Conservation (phyloP, 35 echinoderm and acorn worm species). For the Ophioderma brevispina region DNA sequence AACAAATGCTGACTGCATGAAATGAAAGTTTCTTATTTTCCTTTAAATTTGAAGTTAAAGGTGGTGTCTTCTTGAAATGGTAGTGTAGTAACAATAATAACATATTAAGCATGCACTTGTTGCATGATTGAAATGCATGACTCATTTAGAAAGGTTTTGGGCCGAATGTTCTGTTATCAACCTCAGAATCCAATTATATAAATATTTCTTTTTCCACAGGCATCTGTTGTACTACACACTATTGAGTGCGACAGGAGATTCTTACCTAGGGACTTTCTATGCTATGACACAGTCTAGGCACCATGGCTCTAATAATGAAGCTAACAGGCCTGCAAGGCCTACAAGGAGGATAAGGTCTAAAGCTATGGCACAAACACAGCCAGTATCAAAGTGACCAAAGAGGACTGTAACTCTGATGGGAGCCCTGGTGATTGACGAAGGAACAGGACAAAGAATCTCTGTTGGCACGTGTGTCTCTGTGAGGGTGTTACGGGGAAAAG, state of each 20-base stretch:
- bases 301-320: conserved; percentile 94
- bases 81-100: too few relatives aligned
- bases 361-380: not conserved
- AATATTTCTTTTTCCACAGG: conserved; percentile 33
- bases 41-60: too few relatives aligned
- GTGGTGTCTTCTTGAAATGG: too few relatives aligned
- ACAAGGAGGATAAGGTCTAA: conserved; percentile 12
- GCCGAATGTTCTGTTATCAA: too few relatives aligned
- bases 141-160: too few relatives aligned
- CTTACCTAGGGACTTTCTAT: conserved; percentile 96
- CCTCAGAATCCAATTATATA: too few relatives aligned
- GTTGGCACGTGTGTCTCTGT: conserved; percentile 44
- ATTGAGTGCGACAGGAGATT: conserved; percentile 85
- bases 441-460: not conserved
- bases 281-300: conserved; percentile 89
- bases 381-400: not conserved
- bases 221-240: conserved; percentile 79
- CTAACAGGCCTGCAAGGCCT: conserved; percentile 69
- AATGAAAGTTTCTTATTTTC: too few relatives aligned
- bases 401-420: conserved; percentile 28
- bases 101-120: too few relatives aligned
- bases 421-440: not conserved
- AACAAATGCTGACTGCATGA: too few relatives aligned
- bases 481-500: conserved; percentile 46
- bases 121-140: too few relatives aligned